These are phyloP conservation scores for Apoda limacodes DNA, from an alignment of 2,888 invertebrate species.

Conservation along the genomic window DNA sequence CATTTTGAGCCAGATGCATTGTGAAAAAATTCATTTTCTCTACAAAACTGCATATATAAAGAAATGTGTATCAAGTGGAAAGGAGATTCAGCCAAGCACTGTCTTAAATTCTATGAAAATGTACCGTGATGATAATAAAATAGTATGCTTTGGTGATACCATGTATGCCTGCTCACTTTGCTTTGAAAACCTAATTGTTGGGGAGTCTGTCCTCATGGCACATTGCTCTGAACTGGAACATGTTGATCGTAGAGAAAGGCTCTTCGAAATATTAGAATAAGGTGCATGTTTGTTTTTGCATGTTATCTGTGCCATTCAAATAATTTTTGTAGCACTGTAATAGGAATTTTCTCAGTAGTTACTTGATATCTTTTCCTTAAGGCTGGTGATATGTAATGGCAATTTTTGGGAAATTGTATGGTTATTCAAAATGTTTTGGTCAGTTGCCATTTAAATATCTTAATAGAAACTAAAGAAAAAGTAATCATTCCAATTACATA, in stretches of 20 bases:
- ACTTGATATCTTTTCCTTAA: too few species aligned
- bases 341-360: too few species aligned
- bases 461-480: too few species aligned
- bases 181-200: slow-evolving; percentile 50
- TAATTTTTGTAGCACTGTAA: too few species aligned
- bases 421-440: too few species aligned
- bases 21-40: slow-evolving; percentile 54
- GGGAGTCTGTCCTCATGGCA: slow-evolving; percentile 52
- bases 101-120: slow-evolving; percentile 57
- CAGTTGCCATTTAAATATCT: too few species aligned
- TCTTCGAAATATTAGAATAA: slow-evolving; percentile 38
- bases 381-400: too few species aligned
- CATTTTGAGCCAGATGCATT: slow-evolving; percentile 44
- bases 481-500: too few species aligned
- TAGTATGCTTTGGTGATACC: slow-evolving; percentile 59
- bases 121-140: slow-evolving; percentile 59
- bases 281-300: slow-evolving; percentile 21
- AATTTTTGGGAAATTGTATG: too few species aligned
- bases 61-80: slow-evolving; percentile 45
- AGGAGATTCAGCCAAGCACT: slow-evolving; percentile 57
- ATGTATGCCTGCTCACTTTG: slow-evolving; percentile 55
- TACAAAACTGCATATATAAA: slow-evolving; percentile 61
- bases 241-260: slow-evolving; percentile 33
- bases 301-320: too few species aligned
- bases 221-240: slow-evolving; percentile 44